Evolutionary conservation across 1,140 invertebrate species (phyloP).

Genomic region (Sweltsa coloradensis): DNA sequence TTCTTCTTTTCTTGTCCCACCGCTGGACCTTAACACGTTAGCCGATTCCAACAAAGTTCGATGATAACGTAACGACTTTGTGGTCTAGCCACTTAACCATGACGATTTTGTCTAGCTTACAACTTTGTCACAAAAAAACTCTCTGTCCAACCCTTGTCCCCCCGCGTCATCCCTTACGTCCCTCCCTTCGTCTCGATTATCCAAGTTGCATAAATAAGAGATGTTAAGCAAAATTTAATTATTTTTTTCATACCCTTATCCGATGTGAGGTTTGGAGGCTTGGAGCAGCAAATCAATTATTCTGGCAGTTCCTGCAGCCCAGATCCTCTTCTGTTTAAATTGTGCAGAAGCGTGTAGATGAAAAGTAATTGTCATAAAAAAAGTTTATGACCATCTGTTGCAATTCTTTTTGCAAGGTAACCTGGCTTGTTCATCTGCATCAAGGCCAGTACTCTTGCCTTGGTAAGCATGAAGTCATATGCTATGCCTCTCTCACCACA

Average conservation of each 20-base stretch:
- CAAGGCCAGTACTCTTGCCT: slow-evolving; percentile 7
- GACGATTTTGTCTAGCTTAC: background rate
- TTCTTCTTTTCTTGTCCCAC: slow-evolving; percentile 2
- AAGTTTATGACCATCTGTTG: slow-evolving; percentile 12
- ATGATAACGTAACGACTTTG: background rate
- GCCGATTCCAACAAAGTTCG: slow-evolving; percentile 1
- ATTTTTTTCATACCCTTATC: slow-evolving; percentile 28
- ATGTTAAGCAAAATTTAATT: too few relatives aligned
- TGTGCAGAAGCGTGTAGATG: slow-evolving; percentile 26
- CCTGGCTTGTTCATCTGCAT: slow-evolving; percentile 15
- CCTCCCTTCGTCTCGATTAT: too few relatives aligned
- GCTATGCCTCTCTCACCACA: slow-evolving; percentile 9
- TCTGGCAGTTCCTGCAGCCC: slow-evolving; percentile 25
- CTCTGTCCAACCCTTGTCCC: too few relatives aligned
- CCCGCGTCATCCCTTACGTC: too few relatives aligned
- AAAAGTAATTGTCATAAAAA: slow-evolving; percentile 24
- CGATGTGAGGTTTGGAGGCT: slow-evolving; percentile 22
- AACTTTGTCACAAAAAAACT: slow-evolving; percentile 6
- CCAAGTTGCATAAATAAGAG: too few relatives aligned
- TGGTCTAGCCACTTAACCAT: slow-evolving; percentile 1
- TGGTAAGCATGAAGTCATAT: slow-evolving; percentile 7
- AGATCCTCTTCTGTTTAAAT: slow-evolving; percentile 25
- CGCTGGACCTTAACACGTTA: background rate
- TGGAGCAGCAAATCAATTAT: slow-evolving; percentile 25
- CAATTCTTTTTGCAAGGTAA: slow-evolving; percentile 14